Conservation (phyloP, 2,113 vertebrate species). For the Ornithorhynchus anatinus region DNA sequence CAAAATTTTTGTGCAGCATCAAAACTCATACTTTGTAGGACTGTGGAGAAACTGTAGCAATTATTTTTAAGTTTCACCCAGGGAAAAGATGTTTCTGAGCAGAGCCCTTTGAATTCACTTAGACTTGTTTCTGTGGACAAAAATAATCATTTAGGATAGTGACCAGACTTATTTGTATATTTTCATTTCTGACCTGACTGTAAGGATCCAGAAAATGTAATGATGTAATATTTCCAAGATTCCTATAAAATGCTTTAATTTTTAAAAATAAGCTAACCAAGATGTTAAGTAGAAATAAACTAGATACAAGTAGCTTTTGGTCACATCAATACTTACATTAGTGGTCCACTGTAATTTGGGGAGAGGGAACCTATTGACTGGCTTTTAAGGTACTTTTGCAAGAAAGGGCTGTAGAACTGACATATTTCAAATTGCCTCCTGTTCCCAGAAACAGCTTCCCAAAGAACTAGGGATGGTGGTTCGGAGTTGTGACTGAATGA, state of each 20-base stretch:
- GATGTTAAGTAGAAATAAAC: constrained; percentile 7
- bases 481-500: no score
- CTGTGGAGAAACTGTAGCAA: constrained; percentile 91
- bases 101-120: constrained; percentile 67
- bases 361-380: background rate
- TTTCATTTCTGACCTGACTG: constrained; percentile 6
- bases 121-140: constrained; percentile 74
- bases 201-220: constrained; percentile 7
- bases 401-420: background rate
- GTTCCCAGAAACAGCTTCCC: no score
- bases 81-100: constrained; percentile 73
- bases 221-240: no score
- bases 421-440: no score
- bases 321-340: background rate
- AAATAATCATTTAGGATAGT: constrained; percentile 47
- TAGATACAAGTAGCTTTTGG: background rate
- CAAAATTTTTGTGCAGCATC: constrained; percentile 85
- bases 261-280: no score
- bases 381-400: background rate
- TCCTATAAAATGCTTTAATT: no score
- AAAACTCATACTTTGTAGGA: constrained; percentile 77
- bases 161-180: constrained; percentile 20
- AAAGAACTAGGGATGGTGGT: no score
- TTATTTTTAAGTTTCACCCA: constrained; percentile 88
- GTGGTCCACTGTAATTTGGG: background rate